These are phyloP conservation scores for Corythaeola cristata DNA, from an alignment of 2,113 vertebrate genomes.

Conservation along the genomic window DNA sequence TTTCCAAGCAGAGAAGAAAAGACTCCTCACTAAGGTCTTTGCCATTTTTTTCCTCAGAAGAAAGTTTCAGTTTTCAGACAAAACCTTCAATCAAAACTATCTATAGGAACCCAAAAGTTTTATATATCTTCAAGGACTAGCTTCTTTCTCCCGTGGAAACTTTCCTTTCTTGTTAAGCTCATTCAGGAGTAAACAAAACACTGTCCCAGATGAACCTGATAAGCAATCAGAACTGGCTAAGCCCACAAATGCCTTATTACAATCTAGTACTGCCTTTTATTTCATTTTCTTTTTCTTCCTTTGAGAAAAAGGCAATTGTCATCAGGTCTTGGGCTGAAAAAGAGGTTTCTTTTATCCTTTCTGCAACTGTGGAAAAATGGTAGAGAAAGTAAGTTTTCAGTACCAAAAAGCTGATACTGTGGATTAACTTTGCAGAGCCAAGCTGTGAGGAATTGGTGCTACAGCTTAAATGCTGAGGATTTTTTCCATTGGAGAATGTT, in stretches of 20 bases:
- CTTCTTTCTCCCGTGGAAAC: neutral
- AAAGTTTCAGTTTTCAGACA: neutral
- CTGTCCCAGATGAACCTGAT: neutral
- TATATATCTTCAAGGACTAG: neutral
- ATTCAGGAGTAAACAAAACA: neutral
- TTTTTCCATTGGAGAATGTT: fast-evolving
- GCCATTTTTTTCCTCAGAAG: neutral
- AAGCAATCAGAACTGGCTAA: neutral
- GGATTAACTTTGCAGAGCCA: neutral
- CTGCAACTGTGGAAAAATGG: neutral
- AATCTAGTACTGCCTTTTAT: neutral
- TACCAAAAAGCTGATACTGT: neutral
- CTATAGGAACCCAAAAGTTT: neutral
- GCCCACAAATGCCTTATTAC: neutral
- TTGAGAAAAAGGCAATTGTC: neutral
- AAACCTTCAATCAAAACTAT: neutral
- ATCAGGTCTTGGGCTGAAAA: neutral
- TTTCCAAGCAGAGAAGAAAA: neutral
- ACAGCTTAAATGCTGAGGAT: neutral
- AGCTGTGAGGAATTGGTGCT: neutral
- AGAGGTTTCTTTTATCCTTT: neutral
- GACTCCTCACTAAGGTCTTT: neutral
- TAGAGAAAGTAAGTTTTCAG: neutral
- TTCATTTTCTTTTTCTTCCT: neutral
- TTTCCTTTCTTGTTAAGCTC: neutral